Base-by-base conservation (phyloP, 2,888 invertebrate genomes). In the Spodoptera exigua region DNA sequence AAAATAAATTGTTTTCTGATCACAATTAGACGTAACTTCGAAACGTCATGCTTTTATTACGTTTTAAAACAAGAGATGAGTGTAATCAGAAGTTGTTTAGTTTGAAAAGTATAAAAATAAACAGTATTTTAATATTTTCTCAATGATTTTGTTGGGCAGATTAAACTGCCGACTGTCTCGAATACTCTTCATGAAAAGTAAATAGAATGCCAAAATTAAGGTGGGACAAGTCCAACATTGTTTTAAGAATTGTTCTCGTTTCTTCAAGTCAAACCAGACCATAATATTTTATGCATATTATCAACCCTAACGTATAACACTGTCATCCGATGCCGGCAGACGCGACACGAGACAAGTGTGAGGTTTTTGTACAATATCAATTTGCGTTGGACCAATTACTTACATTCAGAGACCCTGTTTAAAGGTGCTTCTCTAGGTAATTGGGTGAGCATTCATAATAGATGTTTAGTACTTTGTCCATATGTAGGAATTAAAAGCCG, bases 361-460 rank as follows among this genome's bases (percentile, higher is more conserved):
- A 37, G 43, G 68, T 75, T 75, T 75, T 77, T 78, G 52, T 46
- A 41, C 57, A 54, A 62, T 74, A 64, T 68, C 56, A 60, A 69
- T 73, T 73, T 56, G 62, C 18, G 58, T 18, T 21, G 34, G 13
- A 46, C 13, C 53, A 60, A 76, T 64, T 64, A 57, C 39, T 61
- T 57, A 71, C 49, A 52, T 51, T 44, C 17, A 27, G 14, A 52
- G 5, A 7, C 27, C 2, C 16, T 7, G 43, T 70, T 39, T 43
- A 65, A 56, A 71, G 66, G 51, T 71, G 65, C 34, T 14, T 12
- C 13, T 3, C 34, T 32, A 35, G 32, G 32, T 70, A 57, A 65
- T 35, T 51, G 18, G 14, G 21, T 34, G 17, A 54, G 36, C 16
- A 34, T 16, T 41, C 14, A 62, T 37, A 12, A 63, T 37, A 10